A percentile compares a stretch with the other conserved stretches of the same genome.
Conservation (phyloP, 2,888 invertebrate genomes). For the Pseudanteris insignis region DNA sequence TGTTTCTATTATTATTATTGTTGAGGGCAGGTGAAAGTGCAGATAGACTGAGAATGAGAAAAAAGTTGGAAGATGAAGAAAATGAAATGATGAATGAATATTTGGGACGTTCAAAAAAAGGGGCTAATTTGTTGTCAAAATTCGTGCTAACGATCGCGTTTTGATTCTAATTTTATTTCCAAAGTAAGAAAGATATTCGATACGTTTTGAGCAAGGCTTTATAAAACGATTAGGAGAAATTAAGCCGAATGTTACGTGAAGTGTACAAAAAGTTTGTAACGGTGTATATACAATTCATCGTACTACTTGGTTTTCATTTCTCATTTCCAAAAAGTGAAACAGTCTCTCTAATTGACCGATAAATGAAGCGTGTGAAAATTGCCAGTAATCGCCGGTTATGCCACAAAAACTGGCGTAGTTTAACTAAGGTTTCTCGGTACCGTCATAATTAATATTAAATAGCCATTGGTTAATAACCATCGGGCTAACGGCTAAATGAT, state of each 20-base stretch:
- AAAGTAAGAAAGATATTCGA: not conserved
- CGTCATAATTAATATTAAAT: too few relatives aligned
- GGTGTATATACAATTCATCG: constrained; percentile 29
- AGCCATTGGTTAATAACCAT: too few relatives aligned
- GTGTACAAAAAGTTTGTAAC: constrained; percentile 26
- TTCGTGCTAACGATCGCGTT: too few relatives aligned
- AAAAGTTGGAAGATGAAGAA: not conserved
- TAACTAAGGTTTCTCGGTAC: not conserved
- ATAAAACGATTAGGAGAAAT: constrained; percentile 37
- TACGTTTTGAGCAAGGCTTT: constrained; percentile 11
- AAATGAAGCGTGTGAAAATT: constrained; percentile 1
- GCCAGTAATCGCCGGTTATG: not conserved
- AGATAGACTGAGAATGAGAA: too few relatives aligned
- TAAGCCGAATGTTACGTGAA: constrained; percentile 26
- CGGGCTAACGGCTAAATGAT: too few relatives aligned
- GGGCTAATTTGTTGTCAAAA: not conserved
- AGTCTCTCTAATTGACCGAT: not conserved
- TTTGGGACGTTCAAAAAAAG: not conserved
- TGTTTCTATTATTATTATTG: too few relatives aligned
- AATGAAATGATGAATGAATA: too few relatives aligned
- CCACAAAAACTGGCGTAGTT: not conserved
- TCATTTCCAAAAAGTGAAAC: constrained; percentile 8
- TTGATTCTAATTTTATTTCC: too few relatives aligned
- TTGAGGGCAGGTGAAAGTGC: too few relatives aligned
- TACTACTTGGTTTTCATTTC: constrained; percentile 12